Conservation (phyloP, 2,113 vertebrate genomes). For the Pycnonotus jocosus region DNA sequence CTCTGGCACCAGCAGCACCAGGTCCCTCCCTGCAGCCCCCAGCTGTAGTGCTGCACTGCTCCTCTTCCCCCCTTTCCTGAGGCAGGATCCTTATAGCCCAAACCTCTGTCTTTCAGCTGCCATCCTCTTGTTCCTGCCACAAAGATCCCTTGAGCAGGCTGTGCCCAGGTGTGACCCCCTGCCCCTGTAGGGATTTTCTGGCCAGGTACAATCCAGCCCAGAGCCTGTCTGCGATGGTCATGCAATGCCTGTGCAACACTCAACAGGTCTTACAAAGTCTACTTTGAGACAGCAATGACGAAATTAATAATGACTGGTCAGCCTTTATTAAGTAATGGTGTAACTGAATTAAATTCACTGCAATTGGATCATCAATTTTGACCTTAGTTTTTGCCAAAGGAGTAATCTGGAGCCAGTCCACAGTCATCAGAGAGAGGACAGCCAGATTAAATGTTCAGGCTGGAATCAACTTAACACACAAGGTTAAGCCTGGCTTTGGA, state of each 20-base stretch:
- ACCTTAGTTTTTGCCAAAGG: background rate
- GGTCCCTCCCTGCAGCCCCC: background rate
- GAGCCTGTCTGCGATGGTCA: accelerated
- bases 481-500: background rate
- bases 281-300: background rate
- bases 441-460: background rate
- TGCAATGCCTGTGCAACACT: background rate
- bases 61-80: background rate
- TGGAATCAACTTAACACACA: background rate
- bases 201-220: background rate
- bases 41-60: background rate
- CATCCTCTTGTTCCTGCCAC: background rate
- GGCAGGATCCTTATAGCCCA: accelerated
- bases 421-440: background rate
- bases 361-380: background rate
- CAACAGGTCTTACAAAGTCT: background rate
- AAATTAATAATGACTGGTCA: background rate
- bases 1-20: background rate
- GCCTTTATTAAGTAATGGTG: background rate
- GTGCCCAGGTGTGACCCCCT: accelerated
- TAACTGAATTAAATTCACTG: background rate
- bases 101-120: background rate
- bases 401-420: background rate
- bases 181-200: accelerated
- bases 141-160: accelerated